These are phyloP conservation scores for Quadroppia sp. DNA, from an alignment of 2,888 invertebrate genomes.

Conservation along the genomic window DNA sequence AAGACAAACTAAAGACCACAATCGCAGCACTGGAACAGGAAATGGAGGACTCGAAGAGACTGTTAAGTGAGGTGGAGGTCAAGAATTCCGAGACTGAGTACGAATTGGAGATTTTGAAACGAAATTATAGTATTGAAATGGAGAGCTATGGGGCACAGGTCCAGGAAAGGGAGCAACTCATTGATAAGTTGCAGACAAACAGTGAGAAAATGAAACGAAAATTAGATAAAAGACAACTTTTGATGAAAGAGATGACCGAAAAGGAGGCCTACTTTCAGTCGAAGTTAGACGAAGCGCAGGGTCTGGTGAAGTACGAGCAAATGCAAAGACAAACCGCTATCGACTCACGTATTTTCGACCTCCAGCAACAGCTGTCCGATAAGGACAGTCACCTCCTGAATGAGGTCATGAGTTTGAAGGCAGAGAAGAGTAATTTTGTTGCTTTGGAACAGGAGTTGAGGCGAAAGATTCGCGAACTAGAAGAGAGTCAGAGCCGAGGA, in stretches of 20 bases:
- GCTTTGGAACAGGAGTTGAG: constrained; percentile 14
- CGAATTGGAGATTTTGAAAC: constrained; percentile 39
- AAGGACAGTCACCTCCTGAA: background rate
- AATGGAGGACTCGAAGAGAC: background rate
- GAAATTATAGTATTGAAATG: constrained; percentile 36
- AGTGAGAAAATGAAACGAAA: constrained; percentile 17
- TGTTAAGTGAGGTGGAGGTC: constrained; percentile 2
- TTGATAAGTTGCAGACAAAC: constrained; percentile 35
- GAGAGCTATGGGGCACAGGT: constrained; percentile 35
- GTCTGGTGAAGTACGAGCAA: constrained; percentile 37
- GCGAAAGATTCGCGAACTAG: constrained; percentile 23
- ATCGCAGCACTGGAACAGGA: constrained; percentile 31
- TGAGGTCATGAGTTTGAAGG: background rate
- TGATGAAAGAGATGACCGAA: constrained; percentile 28
- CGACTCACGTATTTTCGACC: constrained; percentile 34
- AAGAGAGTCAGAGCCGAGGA: background rate
- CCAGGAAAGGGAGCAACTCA: constrained; percentile 34
- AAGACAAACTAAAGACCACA: background rate
- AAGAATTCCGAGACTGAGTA: constrained; percentile 22
- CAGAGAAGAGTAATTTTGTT: background rate
- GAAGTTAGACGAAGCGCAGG: constrained; percentile 35
- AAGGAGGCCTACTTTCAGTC: constrained; percentile 38
- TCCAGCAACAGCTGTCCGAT: constrained; percentile 23
- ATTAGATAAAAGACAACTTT: background rate
- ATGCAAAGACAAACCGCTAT: constrained; percentile 31